These are phyloP conservation scores for Cataglyphis hispanica DNA, from an alignment of 1,140 invertebrate genomes.

Conservation along the genomic window DNA sequence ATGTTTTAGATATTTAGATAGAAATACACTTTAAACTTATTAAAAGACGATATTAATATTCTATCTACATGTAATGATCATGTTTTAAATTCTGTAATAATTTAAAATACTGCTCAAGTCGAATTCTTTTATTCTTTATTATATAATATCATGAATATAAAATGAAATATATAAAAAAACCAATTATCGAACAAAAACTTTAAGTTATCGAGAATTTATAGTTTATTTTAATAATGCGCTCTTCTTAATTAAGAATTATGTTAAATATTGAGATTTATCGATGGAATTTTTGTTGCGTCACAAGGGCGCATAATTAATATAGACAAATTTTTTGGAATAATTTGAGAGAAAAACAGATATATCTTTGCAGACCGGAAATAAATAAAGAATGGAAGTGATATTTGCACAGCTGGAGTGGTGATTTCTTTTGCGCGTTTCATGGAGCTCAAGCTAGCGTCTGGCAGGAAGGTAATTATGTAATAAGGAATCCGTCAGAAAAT, in stretches of 20 bases:
- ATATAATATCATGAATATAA: not conserved
- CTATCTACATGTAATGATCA: not conserved
- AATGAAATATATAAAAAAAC: not conserved
- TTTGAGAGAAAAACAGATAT: not conserved
- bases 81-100: not conserved
- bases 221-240: not conserved
- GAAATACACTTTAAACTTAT: not conserved
- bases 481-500: slow-evolving; percentile 60
- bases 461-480: slow-evolving; percentile 55
- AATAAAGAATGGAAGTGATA: slow-evolving; percentile 60
- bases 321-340: not conserved
- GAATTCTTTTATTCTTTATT: not conserved
- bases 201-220: not conserved
- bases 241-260: slow-evolving; percentile 18
- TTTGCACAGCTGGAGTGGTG: slow-evolving; percentile 2
- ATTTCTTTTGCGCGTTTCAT: slow-evolving; percentile 23
- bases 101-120: not conserved
- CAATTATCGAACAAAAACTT: not conserved
- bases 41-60: slow-evolving; percentile 1
- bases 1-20: not conserved
- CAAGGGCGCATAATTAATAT: slow-evolving; percentile 16
- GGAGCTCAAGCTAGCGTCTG: not conserved
- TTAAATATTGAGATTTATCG: slow-evolving; percentile 38
- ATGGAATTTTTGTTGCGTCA: not conserved
- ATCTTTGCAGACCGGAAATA: slow-evolving; percentile 36